phyloP scores from a whole-genome alignment of 1,140 invertebrate species.

The Listronotus bonariensis region DNA sequence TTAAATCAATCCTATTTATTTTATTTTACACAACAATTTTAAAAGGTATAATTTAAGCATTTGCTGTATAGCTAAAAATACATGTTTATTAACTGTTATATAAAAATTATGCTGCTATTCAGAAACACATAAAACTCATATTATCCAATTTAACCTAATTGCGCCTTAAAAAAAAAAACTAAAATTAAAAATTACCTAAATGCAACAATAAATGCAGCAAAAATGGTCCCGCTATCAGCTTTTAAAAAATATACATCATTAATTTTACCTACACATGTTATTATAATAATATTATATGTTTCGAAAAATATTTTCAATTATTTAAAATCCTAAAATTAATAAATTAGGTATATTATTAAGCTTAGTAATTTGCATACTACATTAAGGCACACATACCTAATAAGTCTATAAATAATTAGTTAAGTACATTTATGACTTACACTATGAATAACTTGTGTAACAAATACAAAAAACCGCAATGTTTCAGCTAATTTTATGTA shows the following conservation, averaged over 20 bases:
- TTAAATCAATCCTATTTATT: too few relatives aligned
- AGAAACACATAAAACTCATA: too few relatives aligned
- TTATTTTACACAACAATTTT: too few relatives aligned
- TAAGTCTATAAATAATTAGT: conserved; percentile 7
- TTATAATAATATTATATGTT: neutral
- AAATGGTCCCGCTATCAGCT: conserved; percentile 24
- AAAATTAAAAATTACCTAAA: neutral
- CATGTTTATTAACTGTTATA: too few relatives aligned
- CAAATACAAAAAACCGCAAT: too few relatives aligned
- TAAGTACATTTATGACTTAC: conserved; percentile 21
- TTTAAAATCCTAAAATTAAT: neutral
- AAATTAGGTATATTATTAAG: neutral
- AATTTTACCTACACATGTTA: neutral
- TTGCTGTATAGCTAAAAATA: too few relatives aligned
- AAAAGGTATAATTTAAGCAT: too few relatives aligned
- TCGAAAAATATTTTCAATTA: too few relatives aligned
- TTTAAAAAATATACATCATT: conserved; percentile 25
- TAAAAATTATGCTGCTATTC: too few relatives aligned
- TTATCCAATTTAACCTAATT: too few relatives aligned
- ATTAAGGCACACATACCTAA: conserved; percentile 20
- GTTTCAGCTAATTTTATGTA: too few relatives aligned
- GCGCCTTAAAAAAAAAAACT: too few relatives aligned
- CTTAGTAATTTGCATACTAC: neutral
- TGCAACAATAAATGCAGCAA: conserved; percentile 1
- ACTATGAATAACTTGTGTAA: neutral